Evolutionary conservation across 2,113 vertebrate species (phyloP).

Genomic region (Fregata magnificens): DNA sequence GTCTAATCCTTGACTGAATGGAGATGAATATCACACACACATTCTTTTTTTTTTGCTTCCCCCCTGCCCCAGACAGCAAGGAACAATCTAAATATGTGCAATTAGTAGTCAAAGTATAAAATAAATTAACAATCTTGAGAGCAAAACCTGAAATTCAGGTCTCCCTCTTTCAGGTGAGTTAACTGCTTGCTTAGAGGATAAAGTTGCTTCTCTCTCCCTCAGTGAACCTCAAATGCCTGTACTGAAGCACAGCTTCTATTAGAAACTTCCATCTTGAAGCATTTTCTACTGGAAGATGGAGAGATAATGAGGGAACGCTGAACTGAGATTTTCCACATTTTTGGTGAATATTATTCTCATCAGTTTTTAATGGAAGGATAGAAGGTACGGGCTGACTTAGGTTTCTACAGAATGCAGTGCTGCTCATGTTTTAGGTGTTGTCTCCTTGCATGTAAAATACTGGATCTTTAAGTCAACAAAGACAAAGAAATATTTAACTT

Average conservation of each 20-base stretch:
- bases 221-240: neutral
- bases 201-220: neutral
- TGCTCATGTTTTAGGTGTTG: neutral
- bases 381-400: neutral
- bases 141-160: neutral
- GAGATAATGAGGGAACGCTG: neutral
- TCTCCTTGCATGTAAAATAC: neutral
- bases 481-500: neutral
- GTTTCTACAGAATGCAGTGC: neutral
- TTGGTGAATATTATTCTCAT: neutral
- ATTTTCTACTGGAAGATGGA: neutral
- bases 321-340: neutral
- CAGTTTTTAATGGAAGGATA: neutral
- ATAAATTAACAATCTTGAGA: neutral
- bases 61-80: neutral
- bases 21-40: neutral
- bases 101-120: neutral
- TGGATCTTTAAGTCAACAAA: neutral
- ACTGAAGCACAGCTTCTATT: neutral
- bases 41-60: too few species aligned
- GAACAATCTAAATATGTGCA: neutral
- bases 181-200: neutral
- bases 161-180: neutral
- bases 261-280: neutral
- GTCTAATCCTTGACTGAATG: neutral